These are phyloP conservation scores for Sceliomorpha sp. DNA, from an alignment of 2,888 invertebrate species.

Conservation along the genomic window DNA sequence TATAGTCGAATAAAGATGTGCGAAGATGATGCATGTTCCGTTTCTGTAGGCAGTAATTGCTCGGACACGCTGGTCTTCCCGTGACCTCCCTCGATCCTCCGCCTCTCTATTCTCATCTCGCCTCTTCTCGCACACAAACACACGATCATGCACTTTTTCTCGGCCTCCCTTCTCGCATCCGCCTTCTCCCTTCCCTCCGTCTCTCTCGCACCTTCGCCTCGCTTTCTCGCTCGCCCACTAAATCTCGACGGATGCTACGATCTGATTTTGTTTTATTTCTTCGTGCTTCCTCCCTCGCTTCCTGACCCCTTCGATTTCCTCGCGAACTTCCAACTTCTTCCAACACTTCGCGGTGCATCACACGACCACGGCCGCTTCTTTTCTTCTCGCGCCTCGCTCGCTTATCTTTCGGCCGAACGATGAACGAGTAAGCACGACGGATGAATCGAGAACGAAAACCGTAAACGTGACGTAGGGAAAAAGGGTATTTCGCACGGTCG, in stretches of 20 bases:
- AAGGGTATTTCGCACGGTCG: constrained; percentile 32
- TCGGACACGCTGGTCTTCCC: constrained; percentile 61
- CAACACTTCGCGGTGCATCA: constrained; percentile 24
- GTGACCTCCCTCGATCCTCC: constrained; percentile 41
- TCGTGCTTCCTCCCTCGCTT: constrained; percentile 53
- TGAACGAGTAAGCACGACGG: constrained; percentile 32
- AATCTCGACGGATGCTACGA: constrained; percentile 63
- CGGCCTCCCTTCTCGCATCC: constrained; percentile 32
- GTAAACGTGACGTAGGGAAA: constrained; percentile 33
- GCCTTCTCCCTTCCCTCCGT: constrained; percentile 29
- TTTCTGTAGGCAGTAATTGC: constrained; percentile 65
- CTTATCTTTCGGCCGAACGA: constrained; percentile 36
- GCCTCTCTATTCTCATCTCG: constrained; percentile 30
- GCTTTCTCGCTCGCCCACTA: constrained; percentile 55
- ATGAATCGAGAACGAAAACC: constrained; percentile 16
- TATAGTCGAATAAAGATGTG: constrained; percentile 61
- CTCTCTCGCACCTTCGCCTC: constrained; percentile 24
- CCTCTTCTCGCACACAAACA: constrained; percentile 51
- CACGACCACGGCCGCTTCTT: constrained; percentile 56
- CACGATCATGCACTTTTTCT: too few relatives aligned
- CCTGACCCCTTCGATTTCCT: constrained; percentile 44
- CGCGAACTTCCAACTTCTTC: constrained; percentile 28
- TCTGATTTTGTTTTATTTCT: constrained; percentile 71
- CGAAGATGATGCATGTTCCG: constrained; percentile 64
- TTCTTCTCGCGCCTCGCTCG: constrained; percentile 19